Conservation (phyloP, 2,797 vertebrate species). For the Pangasius krempfi region DNA sequence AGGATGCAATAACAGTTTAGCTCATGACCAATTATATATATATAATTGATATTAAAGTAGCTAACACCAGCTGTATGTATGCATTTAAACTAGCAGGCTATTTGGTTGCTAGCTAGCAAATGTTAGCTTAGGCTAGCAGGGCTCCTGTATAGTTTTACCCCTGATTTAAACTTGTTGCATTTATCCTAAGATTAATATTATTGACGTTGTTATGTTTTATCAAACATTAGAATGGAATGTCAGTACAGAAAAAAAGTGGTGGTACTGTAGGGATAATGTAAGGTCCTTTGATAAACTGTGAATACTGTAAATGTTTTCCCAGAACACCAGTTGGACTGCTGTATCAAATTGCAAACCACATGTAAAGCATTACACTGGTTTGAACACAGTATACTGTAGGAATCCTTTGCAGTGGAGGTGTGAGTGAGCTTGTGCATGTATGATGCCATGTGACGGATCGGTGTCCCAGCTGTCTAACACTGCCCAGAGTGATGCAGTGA, state of each 20-base stretch:
- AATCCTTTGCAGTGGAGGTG: neutral
- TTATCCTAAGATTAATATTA: neutral
- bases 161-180: neutral
- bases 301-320: neutral
- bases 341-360: neutral
- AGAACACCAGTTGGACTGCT: neutral
- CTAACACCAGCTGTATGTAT: neutral
- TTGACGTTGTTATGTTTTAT: neutral
- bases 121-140: neutral
- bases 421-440: neutral
- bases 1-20: neutral
- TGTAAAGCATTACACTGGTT: neutral
- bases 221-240: neutral
- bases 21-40: neutral
- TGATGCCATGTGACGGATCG: neutral
- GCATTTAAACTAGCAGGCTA: neutral
- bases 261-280: neutral
- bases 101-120: neutral
- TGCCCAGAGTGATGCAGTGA: neutral
- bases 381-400: neutral
- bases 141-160: neutral
- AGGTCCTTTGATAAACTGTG: neutral
- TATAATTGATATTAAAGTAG: neutral
- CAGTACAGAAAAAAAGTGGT: neutral
- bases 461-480: neutral